phyloP scores from a whole-genome alignment of 2,113 vertebrate species.

The Crotophaga sulcirostris region DNA sequence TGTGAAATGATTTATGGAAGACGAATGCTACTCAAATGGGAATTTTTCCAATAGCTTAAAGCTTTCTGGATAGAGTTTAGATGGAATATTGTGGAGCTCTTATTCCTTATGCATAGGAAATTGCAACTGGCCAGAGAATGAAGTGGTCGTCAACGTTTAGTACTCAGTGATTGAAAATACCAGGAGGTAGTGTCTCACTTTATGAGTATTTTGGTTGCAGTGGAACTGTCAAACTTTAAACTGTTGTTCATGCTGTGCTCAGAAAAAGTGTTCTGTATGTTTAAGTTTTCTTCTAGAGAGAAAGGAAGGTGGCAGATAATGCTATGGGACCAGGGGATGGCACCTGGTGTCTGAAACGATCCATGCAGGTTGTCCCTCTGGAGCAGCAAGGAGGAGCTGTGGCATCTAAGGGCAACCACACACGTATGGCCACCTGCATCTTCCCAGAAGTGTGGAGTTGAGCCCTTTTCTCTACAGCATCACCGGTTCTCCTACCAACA shows the following conservation, averaged over 20 bases:
- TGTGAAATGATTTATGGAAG: neutral
- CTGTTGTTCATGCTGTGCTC: neutral
- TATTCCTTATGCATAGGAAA: neutral
- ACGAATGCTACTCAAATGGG: neutral
- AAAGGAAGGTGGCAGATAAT: neutral
- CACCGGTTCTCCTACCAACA: neutral
- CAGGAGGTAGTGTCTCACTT: neutral
- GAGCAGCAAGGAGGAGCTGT: neutral
- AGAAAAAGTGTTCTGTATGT: neutral
- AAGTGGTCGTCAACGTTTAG: neutral
- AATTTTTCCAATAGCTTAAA: neutral
- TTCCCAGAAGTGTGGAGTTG: neutral
- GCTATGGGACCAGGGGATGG: neutral
- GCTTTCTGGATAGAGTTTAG: neutral
- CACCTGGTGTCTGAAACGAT: neutral
- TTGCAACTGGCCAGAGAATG: neutral
- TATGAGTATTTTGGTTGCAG: neutral
- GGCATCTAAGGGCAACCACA: neutral
- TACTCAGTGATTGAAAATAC: neutral
- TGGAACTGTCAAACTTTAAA: neutral
- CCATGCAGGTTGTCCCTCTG: rapidly evolving
- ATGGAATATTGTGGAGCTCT: neutral
- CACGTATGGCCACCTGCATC: rapidly evolving
- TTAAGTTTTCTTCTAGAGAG: neutral
- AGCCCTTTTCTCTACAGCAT: neutral